These are phyloP conservation scores for Plodia interpunctella DNA, from an alignment of 1,140 invertebrate species.

Conservation along the genomic window DNA sequence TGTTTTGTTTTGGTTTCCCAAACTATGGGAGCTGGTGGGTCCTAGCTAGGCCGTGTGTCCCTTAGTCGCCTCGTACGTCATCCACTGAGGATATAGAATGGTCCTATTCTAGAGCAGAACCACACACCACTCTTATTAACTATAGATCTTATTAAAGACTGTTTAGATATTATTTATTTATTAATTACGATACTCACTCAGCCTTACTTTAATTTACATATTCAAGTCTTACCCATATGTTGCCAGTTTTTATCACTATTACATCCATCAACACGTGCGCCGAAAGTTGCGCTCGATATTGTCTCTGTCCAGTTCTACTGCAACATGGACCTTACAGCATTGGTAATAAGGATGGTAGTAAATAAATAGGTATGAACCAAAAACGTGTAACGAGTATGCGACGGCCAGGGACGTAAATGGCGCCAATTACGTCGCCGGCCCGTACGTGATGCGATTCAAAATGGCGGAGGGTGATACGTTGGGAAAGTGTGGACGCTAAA, in stretches of 20 bases:
- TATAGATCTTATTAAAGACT: too few species aligned
- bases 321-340: not conserved
- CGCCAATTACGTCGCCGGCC: conserved; percentile 66
- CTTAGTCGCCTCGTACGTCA: too few species aligned
- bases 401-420: conserved; percentile 62
- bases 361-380: too few species aligned
- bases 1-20: too few species aligned
- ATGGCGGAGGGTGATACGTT: conserved; percentile 29
- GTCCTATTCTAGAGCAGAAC: too few species aligned
- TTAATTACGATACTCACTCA: too few species aligned
- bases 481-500: not conserved
- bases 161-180: too few species aligned
- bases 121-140: too few species aligned
- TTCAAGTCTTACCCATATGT: not conserved
- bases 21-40: too few species aligned
- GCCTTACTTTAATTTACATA: not conserved
- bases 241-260: not conserved
- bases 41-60: too few species aligned
- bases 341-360: conserved; percentile 15
- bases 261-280: conserved; percentile 11
- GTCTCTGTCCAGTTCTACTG: not conserved
- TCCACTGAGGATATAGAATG: too few species aligned
- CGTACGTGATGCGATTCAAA: conserved; percentile 62
- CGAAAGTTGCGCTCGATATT: conserved; percentile 8
- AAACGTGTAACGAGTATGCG: conserved; percentile 30